phyloP scores from a whole-genome alignment of 2,888 invertebrate genomes.

The Rotaria macrura region DNA sequence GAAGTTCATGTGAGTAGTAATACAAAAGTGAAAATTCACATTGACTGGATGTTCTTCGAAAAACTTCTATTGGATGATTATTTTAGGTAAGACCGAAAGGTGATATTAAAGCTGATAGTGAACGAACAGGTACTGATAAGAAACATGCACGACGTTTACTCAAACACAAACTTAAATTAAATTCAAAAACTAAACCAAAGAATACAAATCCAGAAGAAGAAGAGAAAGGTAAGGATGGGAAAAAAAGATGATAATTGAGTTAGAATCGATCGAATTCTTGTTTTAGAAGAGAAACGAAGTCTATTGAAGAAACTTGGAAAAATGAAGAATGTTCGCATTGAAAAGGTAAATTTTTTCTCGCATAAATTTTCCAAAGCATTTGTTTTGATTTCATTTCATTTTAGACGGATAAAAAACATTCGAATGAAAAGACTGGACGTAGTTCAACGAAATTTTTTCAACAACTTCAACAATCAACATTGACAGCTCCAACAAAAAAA shows the following conservation, averaged over 20 bases:
- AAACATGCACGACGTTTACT: constrained; percentile 66
- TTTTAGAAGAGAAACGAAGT: neutral
- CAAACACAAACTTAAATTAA: constrained; percentile 60
- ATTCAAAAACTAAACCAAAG: constrained; percentile 58
- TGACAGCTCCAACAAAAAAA: neutral
- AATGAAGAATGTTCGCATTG: constrained; percentile 14
- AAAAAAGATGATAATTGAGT: neutral
- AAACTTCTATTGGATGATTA: neutral
- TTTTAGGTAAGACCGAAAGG: constrained; percentile 47
- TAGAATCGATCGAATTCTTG: constrained; percentile 38
- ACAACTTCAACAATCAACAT: constrained; percentile 30
- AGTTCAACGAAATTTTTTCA: constrained; percentile 28
- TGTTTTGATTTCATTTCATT: neutral
- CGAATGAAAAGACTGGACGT: neutral
- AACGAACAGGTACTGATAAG: constrained; percentile 72
- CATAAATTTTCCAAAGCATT: no score
- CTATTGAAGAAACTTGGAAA: constrained; percentile 8
- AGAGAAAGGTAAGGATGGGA: constrained; percentile 45
- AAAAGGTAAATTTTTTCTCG: neutral
- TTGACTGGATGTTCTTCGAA: neutral
- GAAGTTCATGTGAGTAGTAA: constrained; percentile 59
- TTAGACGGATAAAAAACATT: neutral
- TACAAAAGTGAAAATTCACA: neutral
- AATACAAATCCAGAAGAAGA: constrained; percentile 49
- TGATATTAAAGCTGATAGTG: constrained; percentile 62